Evolutionary conservation across 2,797 vertebrate genomes (phyloP).

Genomic region (Myotis myotis): DNA sequence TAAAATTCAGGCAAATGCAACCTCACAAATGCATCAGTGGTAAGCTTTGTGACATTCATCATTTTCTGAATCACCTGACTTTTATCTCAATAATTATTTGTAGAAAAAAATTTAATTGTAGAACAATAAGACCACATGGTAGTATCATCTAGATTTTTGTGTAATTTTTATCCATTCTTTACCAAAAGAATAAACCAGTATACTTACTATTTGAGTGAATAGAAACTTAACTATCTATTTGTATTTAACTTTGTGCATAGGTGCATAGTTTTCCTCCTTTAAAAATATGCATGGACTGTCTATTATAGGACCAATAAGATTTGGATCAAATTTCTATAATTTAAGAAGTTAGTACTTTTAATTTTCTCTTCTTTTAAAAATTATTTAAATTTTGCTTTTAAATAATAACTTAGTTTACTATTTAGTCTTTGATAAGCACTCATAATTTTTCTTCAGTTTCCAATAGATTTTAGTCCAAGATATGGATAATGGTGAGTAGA

Average conservation of each 20-base stretch:
- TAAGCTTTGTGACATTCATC: not conserved
- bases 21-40: not conserved
- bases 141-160: not conserved
- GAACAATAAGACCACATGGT: not conserved
- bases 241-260: not conserved
- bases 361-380: slow-evolving; percentile 25
- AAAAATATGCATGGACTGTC: not conserved
- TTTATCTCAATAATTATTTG: slow-evolving; percentile 40
- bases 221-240: not conserved
- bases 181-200: slow-evolving; percentile 20
- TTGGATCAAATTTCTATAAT: not conserved
- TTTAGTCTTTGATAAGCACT: slow-evolving; percentile 27
- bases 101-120: slow-evolving; percentile 12
- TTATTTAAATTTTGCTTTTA: slow-evolving; percentile 51
- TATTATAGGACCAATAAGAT: not conserved
- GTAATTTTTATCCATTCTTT: not conserved
- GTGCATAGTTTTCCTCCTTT: not conserved
- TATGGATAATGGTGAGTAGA: not conserved
- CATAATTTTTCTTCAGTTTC: not conserved
- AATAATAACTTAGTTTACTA: slow-evolving; percentile 20
- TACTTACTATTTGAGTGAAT: not conserved
- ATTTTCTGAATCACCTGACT: slow-evolving; percentile 23
- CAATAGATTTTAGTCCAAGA: slow-evolving; percentile 12
- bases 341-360: not conserved
- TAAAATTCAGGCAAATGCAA: slow-evolving; percentile 9